A percentile compares a stretch with the other conserved stretches of the same genome.
phyloP scores from a whole-genome alignment of 2,797 vertebrate species.

The Sebastes nivosus region DNA sequence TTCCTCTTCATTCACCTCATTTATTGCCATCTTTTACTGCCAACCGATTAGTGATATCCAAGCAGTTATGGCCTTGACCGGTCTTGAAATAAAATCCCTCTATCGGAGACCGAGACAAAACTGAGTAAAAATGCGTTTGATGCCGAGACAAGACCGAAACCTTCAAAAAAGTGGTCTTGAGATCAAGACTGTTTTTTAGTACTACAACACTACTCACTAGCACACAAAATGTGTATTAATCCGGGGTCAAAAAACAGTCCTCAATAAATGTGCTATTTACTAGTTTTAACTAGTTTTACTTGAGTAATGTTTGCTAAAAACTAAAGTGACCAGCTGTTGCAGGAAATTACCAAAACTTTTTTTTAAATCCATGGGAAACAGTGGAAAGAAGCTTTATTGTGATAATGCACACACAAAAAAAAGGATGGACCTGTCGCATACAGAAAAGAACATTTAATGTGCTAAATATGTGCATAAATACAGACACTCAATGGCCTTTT shows the following conservation, averaged over 20 bases:
- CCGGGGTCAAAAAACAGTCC: neutral
- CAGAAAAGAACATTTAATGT: neutral
- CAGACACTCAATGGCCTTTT: neutral
- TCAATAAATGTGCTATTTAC: neutral
- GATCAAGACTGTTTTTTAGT: no score
- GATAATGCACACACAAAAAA: neutral
- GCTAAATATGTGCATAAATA: neutral
- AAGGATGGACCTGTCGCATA: neutral
- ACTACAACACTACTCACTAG: neutral
- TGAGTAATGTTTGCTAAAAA: neutral
- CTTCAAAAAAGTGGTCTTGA: no score
- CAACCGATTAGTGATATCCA: no score
- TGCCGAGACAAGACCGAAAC: no score
- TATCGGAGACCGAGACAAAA: no score
- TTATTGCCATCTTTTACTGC: no score
- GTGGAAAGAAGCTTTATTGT: neutral
- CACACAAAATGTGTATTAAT: neutral
- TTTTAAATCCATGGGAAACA: no score
- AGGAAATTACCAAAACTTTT: neutral
- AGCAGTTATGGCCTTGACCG: no score
- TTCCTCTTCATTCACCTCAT: no score
- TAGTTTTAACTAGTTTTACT: neutral
- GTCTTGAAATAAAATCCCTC: no score
- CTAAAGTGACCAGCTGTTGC: neutral
- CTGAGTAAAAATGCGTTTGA: no score